Evolutionary conservation across 1,140 invertebrate genomes (phyloP), one percentile per base, ranked within the genome.

Genomic region (Drosophila tropicalis): DNA sequence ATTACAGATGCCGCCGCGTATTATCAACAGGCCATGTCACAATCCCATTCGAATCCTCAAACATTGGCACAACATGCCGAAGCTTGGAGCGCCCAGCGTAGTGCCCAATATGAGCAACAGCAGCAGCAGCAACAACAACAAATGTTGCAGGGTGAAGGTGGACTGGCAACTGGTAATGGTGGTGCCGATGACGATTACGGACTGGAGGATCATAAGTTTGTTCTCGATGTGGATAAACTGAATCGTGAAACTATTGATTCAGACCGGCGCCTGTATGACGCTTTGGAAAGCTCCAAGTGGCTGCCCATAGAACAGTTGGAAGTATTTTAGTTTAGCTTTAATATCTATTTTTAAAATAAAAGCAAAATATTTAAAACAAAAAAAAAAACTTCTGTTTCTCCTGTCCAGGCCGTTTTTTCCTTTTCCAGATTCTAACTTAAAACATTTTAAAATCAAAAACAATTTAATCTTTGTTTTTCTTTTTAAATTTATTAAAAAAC

Each of bases 241-340:
- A 97, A 97, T 87, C 93, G 94, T 70, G 96, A 97, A 69, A 93
- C 94, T 40, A 94, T 96, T 36, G 95, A 97, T 67, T 94, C 95
- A 44, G 96, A 96, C 82, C 94, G 95, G 54, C 95, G 94, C 69
- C 92, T 97, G 1, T 97, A 96, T 95, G 96, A 96, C 92, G 95
- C 95, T n/a, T 79, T 97, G 32, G 96, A 97, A 90, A 94, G 95
- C 74, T 96, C 96, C 3, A 95, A 96, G 79, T 97, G 96, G 96
- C 91, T 95, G 71, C 94, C 95, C 9, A 93, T 93, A 67, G 95
- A 95, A 51, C 94, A 94, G 34, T 70, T 95, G 68, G 95, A 95
- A 90, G 90, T 92, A 6, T 92, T 89, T 67, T 89, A 89, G 34
- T 56, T 29, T 76, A 72, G 17, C 17, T 1, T 41, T 62, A 36